Base-by-base conservation (phyloP, 2,113 vertebrate species). In the Ifrita kowaldi region DNA sequence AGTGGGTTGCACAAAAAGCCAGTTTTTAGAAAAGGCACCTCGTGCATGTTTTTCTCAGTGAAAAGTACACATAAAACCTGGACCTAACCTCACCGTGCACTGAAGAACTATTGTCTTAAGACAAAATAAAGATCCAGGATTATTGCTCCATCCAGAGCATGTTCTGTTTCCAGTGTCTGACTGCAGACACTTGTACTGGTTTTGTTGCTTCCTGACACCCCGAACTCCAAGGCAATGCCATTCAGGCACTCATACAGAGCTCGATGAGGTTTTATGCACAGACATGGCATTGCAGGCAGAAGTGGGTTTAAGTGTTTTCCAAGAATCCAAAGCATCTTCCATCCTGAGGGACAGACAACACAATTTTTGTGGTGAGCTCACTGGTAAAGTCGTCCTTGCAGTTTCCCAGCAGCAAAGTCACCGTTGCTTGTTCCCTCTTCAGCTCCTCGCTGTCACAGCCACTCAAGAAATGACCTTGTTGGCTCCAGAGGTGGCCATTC, bases 341-440 rank as follows among this genome's bases (percentile, higher is more conserved):
- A 55, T 28, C 24, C 63, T 42, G 52, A 93, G 52, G 44, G 47
- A 82, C 9, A 64, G 24, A 56, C 17, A 71, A 13, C 24, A 46
- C 3, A 24, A 44, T 57, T 28, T 59, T 39, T 55, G 22, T 17
- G 46, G 42, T 35, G 10, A 80, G 69, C 27, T 73, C 57, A 30
- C 21, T 49, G 37, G 32, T 64, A 37, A 44, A 62, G 39, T 47
- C 42, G 85, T 71, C n/a, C 69, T 78, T 49, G 83, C 20, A 71
- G 55, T 26, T 77, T 71, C 76, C 59, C 64, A 53, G 59, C 26
- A 41, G 42, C 3, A 6, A 77, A 69, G 49, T 71, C 70, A 41
- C 9, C 0, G 0, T 15, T 69, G 33, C 30, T 46, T 14, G 27
- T 23, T 67, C 20, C 47, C 22, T 56, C 33, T 37, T 52, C 3